These are phyloP conservation scores for Centropyge bicolor DNA, from an alignment of 2,797 vertebrate species.

Conservation along the genomic window DNA sequence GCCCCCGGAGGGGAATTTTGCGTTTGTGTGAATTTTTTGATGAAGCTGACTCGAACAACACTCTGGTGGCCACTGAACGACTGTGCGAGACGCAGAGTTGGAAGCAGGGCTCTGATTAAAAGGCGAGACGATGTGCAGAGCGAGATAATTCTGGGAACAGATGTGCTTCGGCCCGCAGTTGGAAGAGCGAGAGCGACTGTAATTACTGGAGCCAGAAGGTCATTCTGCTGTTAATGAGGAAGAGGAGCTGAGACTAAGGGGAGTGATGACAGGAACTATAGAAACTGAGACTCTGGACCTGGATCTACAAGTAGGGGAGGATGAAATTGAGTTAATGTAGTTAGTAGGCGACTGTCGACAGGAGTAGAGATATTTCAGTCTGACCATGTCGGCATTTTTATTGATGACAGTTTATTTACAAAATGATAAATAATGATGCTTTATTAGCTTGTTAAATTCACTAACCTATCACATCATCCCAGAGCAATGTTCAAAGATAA, in stretches of 20 bases:
- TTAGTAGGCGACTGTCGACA: no score
- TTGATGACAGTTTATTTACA: no score
- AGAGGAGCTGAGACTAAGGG: constrained; percentile 5
- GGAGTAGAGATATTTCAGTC: no score
- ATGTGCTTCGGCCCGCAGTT: constrained; percentile 26
- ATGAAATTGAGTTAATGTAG: background rate
- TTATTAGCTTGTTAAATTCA: no score
- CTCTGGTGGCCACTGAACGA: background rate
- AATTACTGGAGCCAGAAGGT: constrained; percentile 31
- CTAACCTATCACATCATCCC: no score
- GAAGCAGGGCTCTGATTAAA: constrained; percentile 1
- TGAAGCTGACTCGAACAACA: background rate
- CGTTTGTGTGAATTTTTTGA: no score
- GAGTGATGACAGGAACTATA: background rate
- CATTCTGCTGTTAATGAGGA: constrained; percentile 14
- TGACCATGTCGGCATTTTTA: no score
- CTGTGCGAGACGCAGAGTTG: background rate
- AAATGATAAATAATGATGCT: no score
- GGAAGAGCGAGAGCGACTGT: constrained; percentile 1
- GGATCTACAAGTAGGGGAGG: background rate
- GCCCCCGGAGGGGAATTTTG: background rate
- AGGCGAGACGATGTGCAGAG: background rate
- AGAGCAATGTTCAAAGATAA: no score
- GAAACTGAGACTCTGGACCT: background rate
- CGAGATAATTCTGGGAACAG: constrained; percentile 9